Percentiles rank a stretch among this genome's conserved stretches.
Conservation (phyloP, 2,113 vertebrate genomes). For the Trochalopteron elliotii region DNA sequence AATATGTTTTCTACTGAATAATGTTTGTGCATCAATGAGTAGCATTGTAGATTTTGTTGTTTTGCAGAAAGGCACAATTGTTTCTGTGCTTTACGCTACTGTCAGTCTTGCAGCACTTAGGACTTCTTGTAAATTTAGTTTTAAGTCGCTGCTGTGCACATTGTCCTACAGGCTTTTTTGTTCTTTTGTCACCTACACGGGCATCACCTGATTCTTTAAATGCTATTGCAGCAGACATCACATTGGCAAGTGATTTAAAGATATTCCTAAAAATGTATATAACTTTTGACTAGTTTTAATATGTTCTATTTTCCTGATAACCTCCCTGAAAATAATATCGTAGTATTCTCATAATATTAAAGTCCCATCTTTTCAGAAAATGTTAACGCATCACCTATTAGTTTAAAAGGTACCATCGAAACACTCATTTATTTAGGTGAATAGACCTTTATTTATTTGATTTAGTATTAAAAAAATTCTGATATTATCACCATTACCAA, state of each 20-base stretch:
- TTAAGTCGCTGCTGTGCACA: background rate
- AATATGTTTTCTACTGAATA: background rate
- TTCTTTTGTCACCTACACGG: background rate
- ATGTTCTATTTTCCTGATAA: background rate
- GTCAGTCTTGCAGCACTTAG: background rate
- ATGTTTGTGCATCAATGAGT: fast-evolving
- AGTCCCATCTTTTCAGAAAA: background rate
- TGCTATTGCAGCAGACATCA: background rate
- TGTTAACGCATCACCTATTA: background rate
- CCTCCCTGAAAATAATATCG: background rate
- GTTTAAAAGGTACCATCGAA: background rate
- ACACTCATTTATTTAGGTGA: background rate
- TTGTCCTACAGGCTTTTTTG: background rate
- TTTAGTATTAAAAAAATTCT: background rate
- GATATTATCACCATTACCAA: background rate
- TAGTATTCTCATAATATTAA: background rate
- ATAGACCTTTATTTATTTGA: background rate
- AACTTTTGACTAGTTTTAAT: background rate
- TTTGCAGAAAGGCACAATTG: background rate
- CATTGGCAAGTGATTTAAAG: background rate
- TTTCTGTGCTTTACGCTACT: background rate
- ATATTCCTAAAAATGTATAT: background rate
- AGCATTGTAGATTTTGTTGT: background rate
- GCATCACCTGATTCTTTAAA: background rate
- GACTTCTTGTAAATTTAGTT: background rate